A percentile compares a stretch with the other conserved stretches of the same genome.
phyloP scores from a whole-genome alignment of 30 jellyfish, hydroid and myxozoan genomes.

The Clytia hemisphaerica region DNA sequence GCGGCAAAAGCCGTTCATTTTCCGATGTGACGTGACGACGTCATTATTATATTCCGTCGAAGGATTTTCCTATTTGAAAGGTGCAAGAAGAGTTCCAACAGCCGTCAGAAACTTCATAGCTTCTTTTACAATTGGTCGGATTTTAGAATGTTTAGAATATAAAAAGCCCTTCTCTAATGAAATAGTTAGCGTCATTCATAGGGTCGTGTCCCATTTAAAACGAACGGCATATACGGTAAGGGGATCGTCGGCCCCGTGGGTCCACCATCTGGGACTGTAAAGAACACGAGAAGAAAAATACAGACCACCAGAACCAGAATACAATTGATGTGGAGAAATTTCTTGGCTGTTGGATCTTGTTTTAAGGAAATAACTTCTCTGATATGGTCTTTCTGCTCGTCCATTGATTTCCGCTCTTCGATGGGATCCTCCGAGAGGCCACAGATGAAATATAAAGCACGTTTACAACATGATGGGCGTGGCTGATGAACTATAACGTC shows the following conservation, averaged over 20 bases:
- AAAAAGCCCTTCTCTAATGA: too few relatives aligned
- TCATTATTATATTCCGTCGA: too few relatives aligned
- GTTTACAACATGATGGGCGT: constrained; percentile 61
- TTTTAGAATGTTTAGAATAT: too few relatives aligned
- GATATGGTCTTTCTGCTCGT: constrained; percentile 76
- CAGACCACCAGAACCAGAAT: constrained; percentile 52
- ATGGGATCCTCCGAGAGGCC: constrained; percentile 66
- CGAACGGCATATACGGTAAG: constrained; percentile 24
- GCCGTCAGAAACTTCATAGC: too few relatives aligned
- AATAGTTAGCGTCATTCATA: too few relatives aligned
- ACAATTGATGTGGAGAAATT: constrained; percentile 39
- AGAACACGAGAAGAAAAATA: constrained; percentile 56
- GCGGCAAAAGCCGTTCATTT: too few relatives aligned
- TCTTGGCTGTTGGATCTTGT: constrained; percentile 66
- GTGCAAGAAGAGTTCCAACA: too few relatives aligned
- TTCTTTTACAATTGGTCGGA: too few relatives aligned
- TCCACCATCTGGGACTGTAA: constrained; percentile 93
- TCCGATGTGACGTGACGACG: too few relatives aligned
- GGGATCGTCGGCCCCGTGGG: constrained; percentile 90
- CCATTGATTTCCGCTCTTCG: constrained; percentile 51
- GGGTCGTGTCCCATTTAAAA: constrained; percentile 7
- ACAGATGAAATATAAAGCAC: constrained; percentile 52
- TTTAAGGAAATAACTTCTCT: constrained; percentile 67
- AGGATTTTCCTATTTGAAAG: too few relatives aligned
- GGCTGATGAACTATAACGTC: constrained; percentile 5